Percentiles rank a stretch among this genome's conserved stretches.
Conservation (phyloP, 1,140 invertebrate genomes). For the Probaryconus sp. region DNA sequence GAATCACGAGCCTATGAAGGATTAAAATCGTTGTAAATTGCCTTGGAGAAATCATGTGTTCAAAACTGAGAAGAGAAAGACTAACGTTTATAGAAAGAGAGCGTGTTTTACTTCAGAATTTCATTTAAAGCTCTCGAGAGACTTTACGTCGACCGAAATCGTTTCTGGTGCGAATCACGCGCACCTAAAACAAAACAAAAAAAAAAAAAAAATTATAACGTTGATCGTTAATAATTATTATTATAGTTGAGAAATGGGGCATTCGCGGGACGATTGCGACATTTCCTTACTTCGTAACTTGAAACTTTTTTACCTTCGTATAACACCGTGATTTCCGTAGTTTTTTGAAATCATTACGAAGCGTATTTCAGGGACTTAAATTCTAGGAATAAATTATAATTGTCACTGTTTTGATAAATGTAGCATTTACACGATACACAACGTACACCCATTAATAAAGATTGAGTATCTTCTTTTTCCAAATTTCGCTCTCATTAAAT, state of each 20-base stretch:
- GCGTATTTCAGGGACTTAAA: constrained; percentile 42
- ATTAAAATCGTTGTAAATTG: no score
- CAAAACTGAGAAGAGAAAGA: constrained; percentile 59
- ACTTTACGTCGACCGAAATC: constrained; percentile 47
- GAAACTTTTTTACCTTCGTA: constrained; percentile 55
- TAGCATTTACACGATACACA: constrained; percentile 38
- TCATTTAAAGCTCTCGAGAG: constrained; percentile 26
- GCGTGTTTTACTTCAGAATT: constrained; percentile 32
- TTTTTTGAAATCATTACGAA: constrained; percentile 37
- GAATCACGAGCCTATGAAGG: no score
- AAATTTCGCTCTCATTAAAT: no score
- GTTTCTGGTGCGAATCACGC: constrained; percentile 59
- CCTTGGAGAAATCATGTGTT: constrained; percentile 68
- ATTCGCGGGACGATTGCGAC: constrained; percentile 66
- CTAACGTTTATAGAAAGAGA: constrained; percentile 26
- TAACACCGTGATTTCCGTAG: constrained; percentile 16
- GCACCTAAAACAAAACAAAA: constrained; percentile 40
- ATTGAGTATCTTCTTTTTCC: no score
- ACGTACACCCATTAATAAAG: background rate
- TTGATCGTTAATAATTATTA: constrained; percentile 67
- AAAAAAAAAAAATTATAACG: constrained; percentile 58
- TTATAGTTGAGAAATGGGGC: constrained; percentile 62
- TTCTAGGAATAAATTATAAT: constrained; percentile 37
- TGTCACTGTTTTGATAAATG: constrained; percentile 52
- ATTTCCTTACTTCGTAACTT: constrained; percentile 56